Evolutionary conservation across 2,888 invertebrate genomes (phyloP).

Genomic region (Trissolcus brochymenae): DNA sequence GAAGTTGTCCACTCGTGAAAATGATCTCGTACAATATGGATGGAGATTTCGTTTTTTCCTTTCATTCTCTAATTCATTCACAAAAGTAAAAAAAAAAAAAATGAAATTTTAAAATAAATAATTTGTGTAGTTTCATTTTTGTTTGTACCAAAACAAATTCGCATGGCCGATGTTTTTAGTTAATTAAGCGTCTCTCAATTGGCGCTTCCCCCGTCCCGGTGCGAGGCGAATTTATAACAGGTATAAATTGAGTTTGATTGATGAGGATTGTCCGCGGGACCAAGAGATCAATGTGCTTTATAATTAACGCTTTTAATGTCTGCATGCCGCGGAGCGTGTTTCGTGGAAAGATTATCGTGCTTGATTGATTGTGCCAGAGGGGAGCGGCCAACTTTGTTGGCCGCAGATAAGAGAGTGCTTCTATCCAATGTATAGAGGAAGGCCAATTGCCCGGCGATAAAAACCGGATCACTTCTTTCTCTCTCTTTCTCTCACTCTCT

Average conservation of each 20-base stretch:
- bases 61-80: too few species aligned
- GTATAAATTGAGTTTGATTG: conserved; percentile 32
- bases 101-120: too few species aligned
- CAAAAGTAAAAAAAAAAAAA: too few species aligned
- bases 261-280: conserved; percentile 25
- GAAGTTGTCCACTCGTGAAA: too few species aligned
- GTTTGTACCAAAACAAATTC: conserved; percentile 42
- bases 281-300: conserved; percentile 21
- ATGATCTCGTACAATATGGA: too few species aligned
- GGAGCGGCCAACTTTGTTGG: not conserved
- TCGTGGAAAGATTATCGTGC: conserved; percentile 15
- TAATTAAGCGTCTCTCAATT: conserved; percentile 9
- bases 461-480: not conserved
- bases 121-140: too few species aligned
- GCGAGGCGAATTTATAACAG: conserved; percentile 13
- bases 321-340: conserved; percentile 16
- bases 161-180: conserved; percentile 3
- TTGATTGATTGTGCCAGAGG: conserved; percentile 14
- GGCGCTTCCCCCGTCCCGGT: not conserved
- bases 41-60: too few species aligned
- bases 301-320: conserved; percentile 23
- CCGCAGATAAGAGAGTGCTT: not conserved
- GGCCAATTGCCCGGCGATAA: conserved; percentile 1
- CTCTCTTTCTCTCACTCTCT: too few species aligned
- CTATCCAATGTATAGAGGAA: not conserved